phyloP scores from a whole-genome alignment of 2,888 invertebrate species.

The Pantelozetes paolii region DNA sequence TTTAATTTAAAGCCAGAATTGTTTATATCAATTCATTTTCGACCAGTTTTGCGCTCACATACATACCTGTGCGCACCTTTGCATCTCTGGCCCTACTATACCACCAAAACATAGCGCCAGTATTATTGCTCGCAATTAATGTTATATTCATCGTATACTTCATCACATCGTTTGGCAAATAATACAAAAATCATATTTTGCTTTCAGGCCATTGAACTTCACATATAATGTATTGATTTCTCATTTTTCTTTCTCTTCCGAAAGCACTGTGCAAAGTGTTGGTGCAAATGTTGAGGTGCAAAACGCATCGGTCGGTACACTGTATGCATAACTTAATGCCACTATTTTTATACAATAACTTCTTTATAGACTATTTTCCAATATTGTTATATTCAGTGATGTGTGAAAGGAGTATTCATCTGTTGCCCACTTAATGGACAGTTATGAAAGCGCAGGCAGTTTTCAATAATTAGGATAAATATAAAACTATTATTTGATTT shows the following conservation, averaged over 20 bases:
- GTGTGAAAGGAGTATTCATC: too few species aligned
- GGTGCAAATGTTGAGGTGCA: too few species aligned
- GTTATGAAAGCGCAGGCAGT: too few species aligned
- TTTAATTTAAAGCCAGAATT: background rate
- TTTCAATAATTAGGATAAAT: too few species aligned
- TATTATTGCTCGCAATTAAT: constrained; percentile 5
- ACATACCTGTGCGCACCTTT: background rate
- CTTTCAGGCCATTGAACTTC: background rate
- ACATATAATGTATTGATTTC: background rate
- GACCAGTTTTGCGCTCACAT: background rate
- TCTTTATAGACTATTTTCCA: too few species aligned
- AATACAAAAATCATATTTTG: constrained; percentile 7
- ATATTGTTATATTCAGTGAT: too few species aligned
- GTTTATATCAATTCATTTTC: background rate
- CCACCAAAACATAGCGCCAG: background rate
- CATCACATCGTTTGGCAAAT: constrained; percentile 1
- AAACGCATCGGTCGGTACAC: too few species aligned
- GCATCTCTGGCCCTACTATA: too few species aligned
- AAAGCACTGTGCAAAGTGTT: background rate
- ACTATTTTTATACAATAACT: too few species aligned
- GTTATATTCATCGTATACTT: background rate
- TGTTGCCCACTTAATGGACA: too few species aligned
- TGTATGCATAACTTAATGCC: too few species aligned
- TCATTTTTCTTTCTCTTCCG: background rate
- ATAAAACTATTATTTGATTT: too few species aligned